Evolutionary conservation across 2,888 invertebrate genomes (phyloP).

Genomic region (Eupithecia inturbata): DNA sequence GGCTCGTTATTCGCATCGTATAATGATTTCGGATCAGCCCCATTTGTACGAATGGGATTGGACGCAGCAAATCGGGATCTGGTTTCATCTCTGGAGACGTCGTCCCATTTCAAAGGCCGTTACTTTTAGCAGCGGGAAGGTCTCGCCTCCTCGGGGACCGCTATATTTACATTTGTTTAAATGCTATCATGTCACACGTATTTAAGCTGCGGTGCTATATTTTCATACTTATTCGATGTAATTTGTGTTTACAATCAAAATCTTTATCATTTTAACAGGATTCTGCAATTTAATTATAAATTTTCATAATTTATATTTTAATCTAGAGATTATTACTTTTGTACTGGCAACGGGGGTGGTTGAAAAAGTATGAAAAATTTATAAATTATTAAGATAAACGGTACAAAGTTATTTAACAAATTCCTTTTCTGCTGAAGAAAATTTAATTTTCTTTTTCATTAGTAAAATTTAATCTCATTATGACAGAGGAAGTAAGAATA

Average conservation of each 20-base stretch:
- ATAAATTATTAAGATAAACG: conserved; percentile 71
- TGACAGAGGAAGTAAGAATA: conserved; percentile 60
- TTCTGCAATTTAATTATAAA: background rate
- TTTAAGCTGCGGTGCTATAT: conserved; percentile 50
- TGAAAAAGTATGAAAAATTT: conserved; percentile 52
- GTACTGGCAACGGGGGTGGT: conserved; percentile 37
- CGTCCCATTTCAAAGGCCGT: conserved; percentile 57
- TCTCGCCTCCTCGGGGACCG: conserved; percentile 50
- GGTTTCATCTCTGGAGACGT: conserved; percentile 56
- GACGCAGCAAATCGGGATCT: conserved; percentile 52
- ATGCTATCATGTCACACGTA: conserved; percentile 53
- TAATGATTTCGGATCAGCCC: conserved; percentile 59
- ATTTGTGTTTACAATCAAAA: conserved; percentile 21
- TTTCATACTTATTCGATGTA: conserved; percentile 45
- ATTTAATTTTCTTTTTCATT: conserved; percentile 80
- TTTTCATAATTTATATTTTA: conserved; percentile 9
- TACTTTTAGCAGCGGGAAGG: conserved; percentile 58
- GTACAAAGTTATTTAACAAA: conserved; percentile 70
- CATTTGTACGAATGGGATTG: conserved; percentile 43
- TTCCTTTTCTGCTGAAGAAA: conserved; percentile 67
- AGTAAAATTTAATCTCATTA: conserved; percentile 79
- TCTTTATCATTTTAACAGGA: background rate
- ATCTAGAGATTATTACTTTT: conserved; percentile 37
- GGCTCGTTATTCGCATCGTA: conserved; percentile 52
- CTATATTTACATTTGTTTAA: conserved; percentile 59